A percentile compares a stretch with the other conserved stretches of the same genome.
Conservation (phyloP, 2,888 invertebrate genomes). For the Leptogaster cylindrica region DNA sequence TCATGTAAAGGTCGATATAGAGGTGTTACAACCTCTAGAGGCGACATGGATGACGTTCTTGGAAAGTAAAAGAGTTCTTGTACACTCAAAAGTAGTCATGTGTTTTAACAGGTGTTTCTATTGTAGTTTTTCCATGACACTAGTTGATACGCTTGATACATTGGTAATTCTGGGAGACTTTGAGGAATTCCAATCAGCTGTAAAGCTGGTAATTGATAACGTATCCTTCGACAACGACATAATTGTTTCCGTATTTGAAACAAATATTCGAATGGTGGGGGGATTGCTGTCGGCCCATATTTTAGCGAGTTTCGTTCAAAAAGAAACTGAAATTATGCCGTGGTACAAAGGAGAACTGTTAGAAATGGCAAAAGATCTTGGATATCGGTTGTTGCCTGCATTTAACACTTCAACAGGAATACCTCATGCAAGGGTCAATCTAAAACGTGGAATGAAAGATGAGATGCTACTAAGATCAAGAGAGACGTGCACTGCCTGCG, state of each 20-base stretch:
- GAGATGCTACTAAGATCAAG: conserved; percentile 75
- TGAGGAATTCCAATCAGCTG: conserved; percentile 91
- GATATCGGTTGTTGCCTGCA: conserved; percentile 90
- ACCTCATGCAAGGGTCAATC: conserved; percentile 93
- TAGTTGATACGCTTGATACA: conserved; percentile 94
- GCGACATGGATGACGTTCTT: conserved; percentile 94
- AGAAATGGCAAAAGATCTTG: conserved; percentile 89
- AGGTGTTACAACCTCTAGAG: conserved; percentile 87
- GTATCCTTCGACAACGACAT: conserved; percentile 93
- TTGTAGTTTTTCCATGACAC: conserved; percentile 92
- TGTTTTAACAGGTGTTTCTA: too few species aligned
- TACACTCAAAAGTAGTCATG: background rate
- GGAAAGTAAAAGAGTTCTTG: conserved; percentile 82
- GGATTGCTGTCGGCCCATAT: conserved; percentile 93
- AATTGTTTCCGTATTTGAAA: conserved; percentile 97
- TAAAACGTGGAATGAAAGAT: conserved; percentile 81
- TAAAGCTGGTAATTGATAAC: conserved; percentile 82
- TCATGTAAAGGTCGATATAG: conserved; percentile 92
- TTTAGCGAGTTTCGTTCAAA: conserved; percentile 80
- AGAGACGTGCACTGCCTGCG: conserved; percentile 98
- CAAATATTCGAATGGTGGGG: conserved; percentile 96
- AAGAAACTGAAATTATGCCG: conserved; percentile 73
- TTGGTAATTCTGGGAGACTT: conserved; percentile 90
- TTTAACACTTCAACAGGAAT: conserved; percentile 98
- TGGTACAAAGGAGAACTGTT: conserved; percentile 91